Percentiles rank a stretch among this genome's conserved stretches.
phyloP scores from a whole-genome alignment of 2,113 vertebrate species.

The Hippocampus mohnikei region DNA sequence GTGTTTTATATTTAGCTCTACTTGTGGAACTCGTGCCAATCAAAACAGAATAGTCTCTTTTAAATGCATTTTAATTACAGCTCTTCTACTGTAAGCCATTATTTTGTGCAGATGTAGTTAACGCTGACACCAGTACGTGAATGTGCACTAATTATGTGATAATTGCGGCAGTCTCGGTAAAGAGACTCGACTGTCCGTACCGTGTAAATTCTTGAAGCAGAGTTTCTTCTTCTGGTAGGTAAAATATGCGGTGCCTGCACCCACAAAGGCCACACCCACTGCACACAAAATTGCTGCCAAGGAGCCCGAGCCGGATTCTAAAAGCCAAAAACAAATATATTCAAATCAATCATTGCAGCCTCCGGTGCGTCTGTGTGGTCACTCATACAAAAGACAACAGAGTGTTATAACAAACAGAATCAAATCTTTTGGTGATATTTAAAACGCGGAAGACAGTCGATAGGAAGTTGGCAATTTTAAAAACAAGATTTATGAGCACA shows the following conservation, averaged over 20 bases:
- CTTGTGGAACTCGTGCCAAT: too few relatives aligned
- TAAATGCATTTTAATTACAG: too few relatives aligned
- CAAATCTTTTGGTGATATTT: neutral
- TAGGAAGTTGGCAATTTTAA: too few relatives aligned
- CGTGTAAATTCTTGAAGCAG: slow-evolving; percentile 80
- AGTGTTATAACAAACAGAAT: neutral
- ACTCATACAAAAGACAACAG: neutral
- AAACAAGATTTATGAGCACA: too few relatives aligned
- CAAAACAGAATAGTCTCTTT: too few relatives aligned
- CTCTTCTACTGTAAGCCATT: too few relatives aligned
- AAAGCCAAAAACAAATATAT: neutral
- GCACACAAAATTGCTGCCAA: slow-evolving; percentile 77
- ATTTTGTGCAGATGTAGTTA: too few relatives aligned
- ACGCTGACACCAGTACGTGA: too few relatives aligned
- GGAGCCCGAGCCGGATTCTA: slow-evolving; percentile 37
- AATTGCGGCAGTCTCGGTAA: neutral
- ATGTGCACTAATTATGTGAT: too few relatives aligned
- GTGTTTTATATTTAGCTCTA: too few relatives aligned
- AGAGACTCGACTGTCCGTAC: slow-evolving; percentile 37
- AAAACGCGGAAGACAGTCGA: too few relatives aligned
- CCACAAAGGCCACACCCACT: slow-evolving; percentile 72
- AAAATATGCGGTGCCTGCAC: slow-evolving; percentile 78
- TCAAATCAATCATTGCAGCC: neutral
- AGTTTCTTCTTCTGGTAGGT: slow-evolving; percentile 88
- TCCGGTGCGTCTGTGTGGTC: neutral